Evolutionary conservation across 2,797 vertebrate genomes (phyloP).

Genomic region (Molossus molossus): DNA sequence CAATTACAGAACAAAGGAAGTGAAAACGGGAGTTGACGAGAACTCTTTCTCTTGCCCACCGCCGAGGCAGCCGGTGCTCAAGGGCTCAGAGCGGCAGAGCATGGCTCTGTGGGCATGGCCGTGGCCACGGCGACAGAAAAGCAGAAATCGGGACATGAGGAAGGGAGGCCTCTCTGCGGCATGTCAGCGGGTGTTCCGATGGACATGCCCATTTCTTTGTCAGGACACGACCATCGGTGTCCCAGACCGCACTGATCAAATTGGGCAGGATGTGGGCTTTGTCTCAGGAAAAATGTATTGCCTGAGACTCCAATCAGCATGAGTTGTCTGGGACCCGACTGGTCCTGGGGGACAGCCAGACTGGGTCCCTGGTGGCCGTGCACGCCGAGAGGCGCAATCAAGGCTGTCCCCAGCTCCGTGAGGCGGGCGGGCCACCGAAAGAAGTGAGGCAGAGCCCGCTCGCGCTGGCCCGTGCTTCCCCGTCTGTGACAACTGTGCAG

Average conservation of each 20-base stretch:
- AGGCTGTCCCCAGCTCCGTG: accelerated
- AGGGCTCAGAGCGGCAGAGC: accelerated
- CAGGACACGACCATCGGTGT: accelerated
- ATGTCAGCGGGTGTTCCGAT: accelerated
- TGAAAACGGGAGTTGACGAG: neutral
- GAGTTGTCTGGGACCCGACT: accelerated
- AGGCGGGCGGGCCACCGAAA: accelerated
- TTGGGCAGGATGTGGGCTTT: accelerated
- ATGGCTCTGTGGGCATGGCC: accelerated
- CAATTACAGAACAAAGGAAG: neutral
- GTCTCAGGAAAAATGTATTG: neutral
- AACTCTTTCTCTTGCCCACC: neutral
- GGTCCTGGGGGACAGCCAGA: accelerated
- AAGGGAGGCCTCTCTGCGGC: accelerated
- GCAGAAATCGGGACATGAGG: accelerated
- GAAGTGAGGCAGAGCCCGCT: neutral
- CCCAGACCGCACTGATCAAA: neutral
- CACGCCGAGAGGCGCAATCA: accelerated
- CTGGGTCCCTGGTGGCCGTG: accelerated
- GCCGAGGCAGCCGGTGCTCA: neutral
- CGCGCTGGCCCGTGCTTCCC: neutral
- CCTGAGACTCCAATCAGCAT: neutral
- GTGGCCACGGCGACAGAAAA: accelerated
- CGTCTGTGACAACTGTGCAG: neutral
- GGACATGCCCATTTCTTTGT: neutral